Evolutionary conservation across 2,888 invertebrate genomes (phyloP), one percentile per base, ranked within the genome.

Genomic region (Diarsia mendica): DNA sequence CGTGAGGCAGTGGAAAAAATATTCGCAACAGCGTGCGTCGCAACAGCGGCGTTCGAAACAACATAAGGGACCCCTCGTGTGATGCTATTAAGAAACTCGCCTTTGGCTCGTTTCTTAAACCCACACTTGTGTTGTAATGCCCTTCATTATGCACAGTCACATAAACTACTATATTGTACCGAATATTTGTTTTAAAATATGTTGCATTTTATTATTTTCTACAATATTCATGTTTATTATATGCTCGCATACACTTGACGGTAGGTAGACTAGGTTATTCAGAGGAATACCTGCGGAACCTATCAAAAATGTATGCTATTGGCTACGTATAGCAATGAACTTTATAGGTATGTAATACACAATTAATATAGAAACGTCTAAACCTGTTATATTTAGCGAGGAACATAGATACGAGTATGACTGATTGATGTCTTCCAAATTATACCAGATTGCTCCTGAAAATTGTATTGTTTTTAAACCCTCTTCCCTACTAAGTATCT

Each of bases 351-450:
- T 3, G 11, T 48, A 20, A 33, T 61, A 61, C 4, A n/a, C 39
- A 46, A n/a, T 15, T 55, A 49, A 11, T 23, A 3, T n/a, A 55
- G 51, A 6, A 70, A 33, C 13, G 55, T 67, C 8, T 33, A 48
- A 33, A 44, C n/a, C 39, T 51, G 49, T 69, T 64, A 60, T 65
- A 65, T 79, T 53, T 58, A 72, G 28, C 68, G 49, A 64, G 55
- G 28, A 64, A n/a, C 77, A 72, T 65, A 81, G 51, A 63, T 48
- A 61, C 15, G 53, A 71, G 72, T 80, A 75, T 58, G 86, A 72
- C 83, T 86, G 79, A 88, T 82, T 77, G 64, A 85, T 84, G 89
- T 89, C 89, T 89, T 88, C 89, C 88, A 89, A 86, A 81, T 83
- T 77, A 86, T 77, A 86, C 60, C 44, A 53, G 28, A n/a, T 65